Evolutionary conservation across 2,888 invertebrate genomes (phyloP).

Genomic region (Drepanosiphum platanoidis): DNA sequence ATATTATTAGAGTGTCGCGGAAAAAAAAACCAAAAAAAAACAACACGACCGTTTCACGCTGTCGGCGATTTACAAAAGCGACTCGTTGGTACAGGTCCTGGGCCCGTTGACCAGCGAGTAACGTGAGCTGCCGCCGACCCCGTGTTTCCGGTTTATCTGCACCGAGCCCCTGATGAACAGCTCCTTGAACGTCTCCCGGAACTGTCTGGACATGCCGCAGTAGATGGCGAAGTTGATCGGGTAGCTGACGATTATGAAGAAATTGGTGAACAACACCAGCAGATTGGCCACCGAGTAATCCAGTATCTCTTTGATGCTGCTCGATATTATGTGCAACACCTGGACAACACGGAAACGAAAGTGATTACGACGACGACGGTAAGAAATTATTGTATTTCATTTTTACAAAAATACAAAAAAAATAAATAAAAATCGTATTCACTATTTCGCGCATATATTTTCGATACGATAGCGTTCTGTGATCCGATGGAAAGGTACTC

Average conservation of each 20-base stretch:
- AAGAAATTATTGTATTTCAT: too few relatives aligned
- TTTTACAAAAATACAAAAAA: too few relatives aligned
- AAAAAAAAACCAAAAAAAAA: too few relatives aligned
- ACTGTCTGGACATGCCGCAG: constrained; percentile 94
- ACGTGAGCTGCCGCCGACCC: constrained; percentile 76
- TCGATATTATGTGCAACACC: constrained; percentile 83
- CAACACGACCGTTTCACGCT: too few relatives aligned
- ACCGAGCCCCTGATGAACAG: constrained; percentile 75
- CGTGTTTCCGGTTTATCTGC: constrained; percentile 73
- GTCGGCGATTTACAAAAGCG: constrained; percentile 76
- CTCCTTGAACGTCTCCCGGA: constrained; percentile 91
- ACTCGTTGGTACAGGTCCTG: constrained; percentile 85
- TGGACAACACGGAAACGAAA: constrained; percentile 50
- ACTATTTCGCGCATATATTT: too few relatives aligned
- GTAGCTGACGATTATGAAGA: constrained; percentile 89
- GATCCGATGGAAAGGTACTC: too few relatives aligned
- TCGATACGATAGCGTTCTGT: too few relatives aligned
- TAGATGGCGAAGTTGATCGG: constrained; percentile 96
- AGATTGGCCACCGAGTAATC: constrained; percentile 83
- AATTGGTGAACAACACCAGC: constrained; percentile 85
- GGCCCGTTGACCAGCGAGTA: constrained; percentile 86
- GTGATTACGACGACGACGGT: not conserved
- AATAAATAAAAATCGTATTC: too few relatives aligned
- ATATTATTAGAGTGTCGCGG: too few relatives aligned
- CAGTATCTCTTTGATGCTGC: constrained; percentile 76